A percentile compares a stretch with the other conserved stretches of the same genome.
phyloP scores from a whole-genome alignment of 2,888 invertebrate genomes.

The Meiosimyza decipiens region DNA sequence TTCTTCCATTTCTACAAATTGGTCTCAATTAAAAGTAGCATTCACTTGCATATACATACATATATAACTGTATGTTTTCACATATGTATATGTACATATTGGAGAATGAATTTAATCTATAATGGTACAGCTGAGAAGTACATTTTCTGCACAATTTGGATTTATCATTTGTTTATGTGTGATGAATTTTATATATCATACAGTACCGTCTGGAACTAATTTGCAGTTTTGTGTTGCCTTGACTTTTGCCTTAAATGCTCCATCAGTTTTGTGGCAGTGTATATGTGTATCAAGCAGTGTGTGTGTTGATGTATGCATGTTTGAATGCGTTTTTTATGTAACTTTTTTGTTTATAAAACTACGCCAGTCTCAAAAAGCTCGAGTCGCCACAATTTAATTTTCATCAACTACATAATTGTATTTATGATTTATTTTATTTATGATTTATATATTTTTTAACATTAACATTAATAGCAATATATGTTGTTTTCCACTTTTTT shows the following conservation, averaged over 20 bases:
- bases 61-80: too few relatives aligned
- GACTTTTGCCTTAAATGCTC: conserved; percentile 31
- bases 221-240: too few relatives aligned
- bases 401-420: conserved; percentile 37
- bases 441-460: conserved; percentile 10
- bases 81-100: too few relatives aligned
- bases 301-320: conserved; percentile 33
- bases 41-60: too few relatives aligned
- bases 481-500: too few relatives aligned
- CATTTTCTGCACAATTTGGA: too few relatives aligned
- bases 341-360: conserved; percentile 59
- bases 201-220: too few relatives aligned
- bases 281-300: conserved; percentile 15
- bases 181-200: too few relatives aligned
- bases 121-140: too few relatives aligned
- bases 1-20: conserved; percentile 34
- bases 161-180: too few relatives aligned
- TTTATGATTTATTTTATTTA: conserved; percentile 13
- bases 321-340: conserved; percentile 26
- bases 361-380: conserved; percentile 69
- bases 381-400: conserved; percentile 59
- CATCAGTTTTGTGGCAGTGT: conserved; percentile 36
- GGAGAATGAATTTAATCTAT: too few relatives aligned
- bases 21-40: conserved; percentile 18
- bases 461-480: too few relatives aligned